phyloP scores from a whole-genome alignment of 2,888 invertebrate species.

The Lissocephala sabroskyi region DNA sequence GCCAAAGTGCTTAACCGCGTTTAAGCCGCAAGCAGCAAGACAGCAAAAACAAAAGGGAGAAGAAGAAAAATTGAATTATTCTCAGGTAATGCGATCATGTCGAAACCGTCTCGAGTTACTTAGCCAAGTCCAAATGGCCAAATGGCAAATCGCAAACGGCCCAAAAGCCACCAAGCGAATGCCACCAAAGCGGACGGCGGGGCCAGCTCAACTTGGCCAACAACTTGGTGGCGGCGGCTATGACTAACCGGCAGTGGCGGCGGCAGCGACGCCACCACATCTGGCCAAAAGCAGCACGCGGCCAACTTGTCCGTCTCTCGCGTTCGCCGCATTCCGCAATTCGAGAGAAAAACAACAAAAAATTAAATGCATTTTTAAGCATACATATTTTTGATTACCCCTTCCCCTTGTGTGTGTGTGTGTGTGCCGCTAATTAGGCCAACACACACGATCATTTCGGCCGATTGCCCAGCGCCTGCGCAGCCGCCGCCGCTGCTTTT shows the following conservation, averaged over 20 bases:
- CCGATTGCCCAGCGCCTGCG: background rate
- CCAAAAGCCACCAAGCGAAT: slow-evolving; percentile 8
- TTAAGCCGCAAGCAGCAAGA: slow-evolving; percentile 35
- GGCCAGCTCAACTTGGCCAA: background rate
- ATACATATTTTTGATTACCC: background rate
- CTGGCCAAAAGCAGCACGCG: slow-evolving; percentile 44
- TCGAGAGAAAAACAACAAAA: slow-evolving; percentile 30
- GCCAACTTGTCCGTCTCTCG: slow-evolving; percentile 47
- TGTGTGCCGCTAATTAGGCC: slow-evolving; percentile 44
- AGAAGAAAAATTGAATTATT: no score
- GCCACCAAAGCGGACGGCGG: slow-evolving; percentile 32
- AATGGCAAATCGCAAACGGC: background rate
- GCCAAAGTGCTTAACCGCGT: slow-evolving; percentile 56
- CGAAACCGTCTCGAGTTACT: slow-evolving; percentile 54
- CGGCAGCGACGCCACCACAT: slow-evolving; percentile 25
- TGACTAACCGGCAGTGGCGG: slow-evolving; percentile 35
- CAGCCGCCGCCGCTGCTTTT: slow-evolving; percentile 9
- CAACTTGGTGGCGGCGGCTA: slow-evolving; percentile 22
- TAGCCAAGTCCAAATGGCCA: slow-evolving; percentile 38
- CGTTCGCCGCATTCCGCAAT: slow-evolving; percentile 37
- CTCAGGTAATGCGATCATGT: slow-evolving; percentile 52
- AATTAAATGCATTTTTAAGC: slow-evolving; percentile 13
- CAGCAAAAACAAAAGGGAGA: slow-evolving; percentile 23
- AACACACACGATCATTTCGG: slow-evolving; percentile 24
- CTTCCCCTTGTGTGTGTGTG: background rate